These are phyloP conservation scores for Diaphora mendica DNA, from an alignment of 2,888 invertebrate genomes.

Conservation along the genomic window DNA sequence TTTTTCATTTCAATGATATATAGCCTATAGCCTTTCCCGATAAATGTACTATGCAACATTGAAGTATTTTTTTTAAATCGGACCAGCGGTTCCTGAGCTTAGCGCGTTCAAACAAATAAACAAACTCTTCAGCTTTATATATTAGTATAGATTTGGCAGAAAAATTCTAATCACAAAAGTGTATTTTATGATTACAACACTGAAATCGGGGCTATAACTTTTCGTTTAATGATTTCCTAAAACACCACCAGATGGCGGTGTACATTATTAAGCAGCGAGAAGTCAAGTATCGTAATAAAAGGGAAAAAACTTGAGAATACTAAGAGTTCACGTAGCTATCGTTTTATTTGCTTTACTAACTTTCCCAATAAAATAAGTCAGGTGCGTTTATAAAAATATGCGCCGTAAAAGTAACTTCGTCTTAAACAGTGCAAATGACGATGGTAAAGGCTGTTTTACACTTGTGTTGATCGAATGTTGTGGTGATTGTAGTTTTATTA, in stretches of 20 bases:
- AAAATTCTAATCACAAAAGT: slow-evolving; percentile 21
- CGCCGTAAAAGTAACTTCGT: slow-evolving; percentile 42
- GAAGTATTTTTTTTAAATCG: too few species aligned
- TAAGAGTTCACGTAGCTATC: slow-evolving; percentile 27
- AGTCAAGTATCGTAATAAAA: slow-evolving; percentile 35
- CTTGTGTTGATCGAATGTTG: neutral
- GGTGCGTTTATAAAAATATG: slow-evolving; percentile 55
- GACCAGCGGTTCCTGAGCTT: too few species aligned
- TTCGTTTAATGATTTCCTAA: slow-evolving; percentile 20
- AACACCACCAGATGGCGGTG: slow-evolving; percentile 21
- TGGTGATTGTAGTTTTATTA: neutral
- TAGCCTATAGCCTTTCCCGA: too few species aligned
- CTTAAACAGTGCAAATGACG: slow-evolving; percentile 32
- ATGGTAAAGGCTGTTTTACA: slow-evolving; percentile 23
- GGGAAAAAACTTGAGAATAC: slow-evolving; percentile 23
- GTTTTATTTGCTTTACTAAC: slow-evolving; percentile 47
- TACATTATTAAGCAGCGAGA: slow-evolving; percentile 29
- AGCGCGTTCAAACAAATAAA: too few species aligned
- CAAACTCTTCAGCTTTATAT: too few species aligned
- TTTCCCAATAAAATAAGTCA: slow-evolving; percentile 53
- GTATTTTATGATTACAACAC: slow-evolving; percentile 5
- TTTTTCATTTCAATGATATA: too few species aligned
- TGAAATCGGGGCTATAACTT: slow-evolving; percentile 4
- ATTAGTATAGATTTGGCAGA: too few species aligned
- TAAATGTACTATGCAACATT: too few species aligned